A percentile compares a stretch with the other conserved stretches of the same genome.
Evolutionary conservation across 2,797 vertebrate species (phyloP).

Genomic region (Ctenochaetus hawaiiensis): DNA sequence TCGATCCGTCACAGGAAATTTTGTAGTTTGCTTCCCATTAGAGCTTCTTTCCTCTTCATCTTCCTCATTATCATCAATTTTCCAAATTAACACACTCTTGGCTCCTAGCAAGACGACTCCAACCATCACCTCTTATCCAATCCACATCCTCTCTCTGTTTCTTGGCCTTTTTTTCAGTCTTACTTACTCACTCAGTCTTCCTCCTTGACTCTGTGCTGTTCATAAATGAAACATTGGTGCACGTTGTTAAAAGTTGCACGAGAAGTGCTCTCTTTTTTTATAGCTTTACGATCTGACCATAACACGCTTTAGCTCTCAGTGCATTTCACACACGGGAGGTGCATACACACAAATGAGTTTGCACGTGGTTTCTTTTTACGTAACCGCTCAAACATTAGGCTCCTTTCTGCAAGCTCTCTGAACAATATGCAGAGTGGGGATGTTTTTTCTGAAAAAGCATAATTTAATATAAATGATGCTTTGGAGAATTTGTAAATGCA

Average conservation of each 20-base stretch:
- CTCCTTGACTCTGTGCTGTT: constrained; percentile 12
- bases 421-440: constrained; percentile 21
- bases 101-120: constrained; percentile 6
- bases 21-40: background rate
- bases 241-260: constrained; percentile 53
- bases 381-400: constrained; percentile 29
- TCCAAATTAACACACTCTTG: background rate
- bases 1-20: background rate
- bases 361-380: constrained; percentile 30
- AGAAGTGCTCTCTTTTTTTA: constrained; percentile 59
- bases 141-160: constrained; percentile 2
- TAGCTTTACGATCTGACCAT: constrained; percentile 22
- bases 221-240: constrained; percentile 74
- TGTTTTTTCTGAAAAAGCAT: constrained; percentile 49
- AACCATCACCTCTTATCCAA: background rate
- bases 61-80: background rate
- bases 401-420: constrained; percentile 32
- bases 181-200: background rate
- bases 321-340: background rate
- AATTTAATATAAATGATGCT: constrained; percentile 5
- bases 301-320: too few relatives aligned
- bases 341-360: background rate
- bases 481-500: constrained; percentile 6
- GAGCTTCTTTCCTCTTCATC: constrained; percentile 1
- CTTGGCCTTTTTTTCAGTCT: background rate